Conservation (phyloP, 2,113 vertebrate species). For the Elachura formosa region DNA sequence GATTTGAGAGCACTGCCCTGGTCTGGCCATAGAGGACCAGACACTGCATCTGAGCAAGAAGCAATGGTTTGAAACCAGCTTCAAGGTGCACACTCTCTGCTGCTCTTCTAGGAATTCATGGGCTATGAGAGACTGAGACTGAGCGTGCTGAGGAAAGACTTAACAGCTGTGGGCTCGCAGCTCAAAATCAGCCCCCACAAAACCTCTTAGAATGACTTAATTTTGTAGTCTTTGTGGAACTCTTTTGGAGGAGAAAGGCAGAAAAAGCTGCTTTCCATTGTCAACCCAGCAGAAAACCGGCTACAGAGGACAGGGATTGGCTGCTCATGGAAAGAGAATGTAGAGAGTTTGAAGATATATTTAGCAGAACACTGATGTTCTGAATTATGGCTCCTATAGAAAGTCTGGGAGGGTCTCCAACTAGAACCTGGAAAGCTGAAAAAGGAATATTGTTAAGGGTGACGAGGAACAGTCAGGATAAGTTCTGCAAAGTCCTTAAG, state of each 20-base stretch:
- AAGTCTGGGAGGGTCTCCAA: background rate
- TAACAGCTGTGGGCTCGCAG: background rate
- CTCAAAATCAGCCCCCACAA: background rate
- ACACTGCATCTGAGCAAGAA: background rate
- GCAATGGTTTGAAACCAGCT: background rate
- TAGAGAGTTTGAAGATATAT: background rate
- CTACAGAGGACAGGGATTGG: background rate
- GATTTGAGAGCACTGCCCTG: background rate
- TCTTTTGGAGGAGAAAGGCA: background rate
- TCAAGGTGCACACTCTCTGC: background rate
- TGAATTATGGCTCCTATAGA: background rate
- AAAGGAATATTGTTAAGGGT: background rate
- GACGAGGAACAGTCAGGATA: background rate
- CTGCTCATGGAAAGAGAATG: background rate
- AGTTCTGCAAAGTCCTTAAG: background rate
- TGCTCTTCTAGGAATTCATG: background rate
- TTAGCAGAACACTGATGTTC: accelerated
- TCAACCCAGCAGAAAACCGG: accelerated
- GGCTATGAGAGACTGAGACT: background rate
- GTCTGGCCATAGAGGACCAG: background rate
- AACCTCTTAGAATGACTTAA: background rate
- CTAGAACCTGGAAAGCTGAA: background rate
- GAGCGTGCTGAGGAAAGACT: background rate
- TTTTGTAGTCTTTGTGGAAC: background rate
- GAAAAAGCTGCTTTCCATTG: background rate